phyloP scores from a whole-genome alignment of 2,113 vertebrate species.

The Megaceryle maxima region DNA sequence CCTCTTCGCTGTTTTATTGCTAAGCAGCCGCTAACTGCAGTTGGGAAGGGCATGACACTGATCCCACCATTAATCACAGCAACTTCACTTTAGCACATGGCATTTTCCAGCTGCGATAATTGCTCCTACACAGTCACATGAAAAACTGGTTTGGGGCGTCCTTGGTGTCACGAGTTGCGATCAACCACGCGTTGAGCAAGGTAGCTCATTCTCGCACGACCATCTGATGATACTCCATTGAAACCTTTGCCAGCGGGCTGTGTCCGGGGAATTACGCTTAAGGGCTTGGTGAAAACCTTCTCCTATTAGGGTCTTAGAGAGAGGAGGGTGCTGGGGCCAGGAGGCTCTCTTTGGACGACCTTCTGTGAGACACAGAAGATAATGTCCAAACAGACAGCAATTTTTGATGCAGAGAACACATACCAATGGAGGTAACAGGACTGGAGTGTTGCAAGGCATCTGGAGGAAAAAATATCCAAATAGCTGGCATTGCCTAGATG shows the following conservation, averaged over 20 bases:
- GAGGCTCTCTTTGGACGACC: constrained; percentile 31
- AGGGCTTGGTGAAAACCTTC: constrained; percentile 29
- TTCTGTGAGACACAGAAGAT: constrained; percentile 14
- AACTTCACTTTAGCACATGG: background rate
- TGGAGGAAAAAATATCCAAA: constrained; percentile 50
- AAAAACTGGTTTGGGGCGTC: background rate
- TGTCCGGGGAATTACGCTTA: constrained; percentile 3
- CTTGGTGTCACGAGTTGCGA: background rate
- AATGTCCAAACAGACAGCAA: constrained; percentile 12
- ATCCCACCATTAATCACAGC: background rate
- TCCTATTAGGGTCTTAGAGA: constrained; percentile 54
- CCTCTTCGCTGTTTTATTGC: background rate
- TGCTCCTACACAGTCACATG: background rate
- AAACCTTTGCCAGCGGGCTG: background rate
- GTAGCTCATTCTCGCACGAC: background rate
- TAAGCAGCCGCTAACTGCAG: fast-evolving
- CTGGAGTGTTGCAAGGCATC: constrained; percentile 51
- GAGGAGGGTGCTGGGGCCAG: background rate
- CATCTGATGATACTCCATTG: background rate
- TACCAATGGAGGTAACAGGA: background rate
- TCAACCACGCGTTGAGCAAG: background rate
- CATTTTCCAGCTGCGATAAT: background rate
- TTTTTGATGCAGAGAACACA: background rate
- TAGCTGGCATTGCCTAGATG: constrained; percentile 37
- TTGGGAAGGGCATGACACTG: background rate